These are phyloP conservation scores for Drosophila nigritarsus DNA, from an alignment of 2,888 invertebrate species.

Conservation along the genomic window DNA sequence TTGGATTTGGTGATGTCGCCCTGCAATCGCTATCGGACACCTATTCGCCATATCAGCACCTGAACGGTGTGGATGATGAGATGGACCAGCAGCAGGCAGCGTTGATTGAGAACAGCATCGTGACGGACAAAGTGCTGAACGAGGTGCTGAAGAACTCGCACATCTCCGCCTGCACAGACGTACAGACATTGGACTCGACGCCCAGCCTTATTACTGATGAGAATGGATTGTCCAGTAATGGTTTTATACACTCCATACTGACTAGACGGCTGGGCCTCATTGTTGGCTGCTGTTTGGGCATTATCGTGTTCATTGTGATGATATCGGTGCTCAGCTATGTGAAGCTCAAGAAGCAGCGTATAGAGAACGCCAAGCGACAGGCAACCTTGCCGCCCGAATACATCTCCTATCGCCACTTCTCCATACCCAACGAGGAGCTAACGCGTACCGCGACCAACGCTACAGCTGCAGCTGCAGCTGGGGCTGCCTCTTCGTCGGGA, in stretches of 20 bases:
- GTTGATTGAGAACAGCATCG: constrained; percentile 86
- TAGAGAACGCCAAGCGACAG: constrained; percentile 89
- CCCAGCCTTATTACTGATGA: constrained; percentile 87
- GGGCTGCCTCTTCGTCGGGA: constrained; percentile 4
- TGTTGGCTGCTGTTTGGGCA: constrained; percentile 94
- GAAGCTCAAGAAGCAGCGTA: constrained; percentile 92
- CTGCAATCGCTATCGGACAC: constrained; percentile 54
- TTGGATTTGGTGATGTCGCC: constrained; percentile 8
- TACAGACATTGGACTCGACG: constrained; percentile 90
- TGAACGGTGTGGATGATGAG: constrained; percentile 49
- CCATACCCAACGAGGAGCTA: constrained; percentile 88
- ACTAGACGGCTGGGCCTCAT: constrained; percentile 93
- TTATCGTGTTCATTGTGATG: constrained; percentile 93
- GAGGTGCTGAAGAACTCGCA: constrained; percentile 89
- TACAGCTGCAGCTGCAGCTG: constrained; percentile 32
- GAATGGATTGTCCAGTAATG: constrained; percentile 88
- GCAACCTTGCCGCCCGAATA: constrained; percentile 91
- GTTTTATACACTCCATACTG: constrained; percentile 91
- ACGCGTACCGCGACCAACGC: constrained; percentile 69
- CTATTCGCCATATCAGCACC: constrained; percentile 64
- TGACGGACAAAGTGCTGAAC: constrained; percentile 86
- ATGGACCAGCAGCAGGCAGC: constrained; percentile 51
- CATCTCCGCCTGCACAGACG: constrained; percentile 91
- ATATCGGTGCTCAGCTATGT: constrained; percentile 94
- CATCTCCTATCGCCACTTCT: constrained; percentile 91